Percentiles rank a stretch among this genome's conserved stretches.
These are phyloP conservation scores for Zootoca vivipara DNA, from an alignment of 2,113 vertebrate species.

Conservation along the genomic window DNA sequence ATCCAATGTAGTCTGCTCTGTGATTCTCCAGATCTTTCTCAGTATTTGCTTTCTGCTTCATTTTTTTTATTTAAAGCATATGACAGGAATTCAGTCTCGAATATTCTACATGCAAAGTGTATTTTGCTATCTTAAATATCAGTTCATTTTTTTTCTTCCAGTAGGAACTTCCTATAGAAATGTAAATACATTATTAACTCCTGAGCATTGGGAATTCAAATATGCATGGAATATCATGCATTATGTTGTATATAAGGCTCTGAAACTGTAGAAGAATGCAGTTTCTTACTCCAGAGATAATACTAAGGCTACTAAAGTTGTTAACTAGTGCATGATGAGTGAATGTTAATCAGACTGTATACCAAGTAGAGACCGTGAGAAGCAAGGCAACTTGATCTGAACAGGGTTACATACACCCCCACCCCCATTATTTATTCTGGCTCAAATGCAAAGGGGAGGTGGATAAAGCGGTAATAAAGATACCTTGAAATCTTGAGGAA, in stretches of 20 bases:
- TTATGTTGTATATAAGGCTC: not conserved
- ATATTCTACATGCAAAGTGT: not conserved
- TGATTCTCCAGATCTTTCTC: not conserved
- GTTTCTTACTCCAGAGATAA: not conserved
- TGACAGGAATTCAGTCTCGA: not conserved
- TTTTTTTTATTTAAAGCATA: not conserved
- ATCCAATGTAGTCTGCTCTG: not conserved
- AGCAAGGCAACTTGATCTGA: not conserved
- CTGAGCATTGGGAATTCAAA: not conserved
- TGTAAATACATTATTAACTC: not conserved
- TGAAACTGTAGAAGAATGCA: not conserved
- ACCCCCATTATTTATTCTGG: not conserved
- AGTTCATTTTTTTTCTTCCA: rapidly evolving
- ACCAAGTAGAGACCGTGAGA: not conserved
- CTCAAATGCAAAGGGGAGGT: not conserved
- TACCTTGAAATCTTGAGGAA: not conserved
- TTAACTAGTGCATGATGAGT: not conserved
- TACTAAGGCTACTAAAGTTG: not conserved
- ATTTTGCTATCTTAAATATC: rapidly evolving
- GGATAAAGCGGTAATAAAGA: not conserved
- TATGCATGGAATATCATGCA: not conserved
- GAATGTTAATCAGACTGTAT: not conserved
- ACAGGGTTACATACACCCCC: rapidly evolving
- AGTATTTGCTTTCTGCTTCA: not conserved
- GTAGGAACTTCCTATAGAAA: not conserved